Base-by-base conservation (phyloP, 2,797 vertebrate genomes). In the Chelon auratus region DNA sequence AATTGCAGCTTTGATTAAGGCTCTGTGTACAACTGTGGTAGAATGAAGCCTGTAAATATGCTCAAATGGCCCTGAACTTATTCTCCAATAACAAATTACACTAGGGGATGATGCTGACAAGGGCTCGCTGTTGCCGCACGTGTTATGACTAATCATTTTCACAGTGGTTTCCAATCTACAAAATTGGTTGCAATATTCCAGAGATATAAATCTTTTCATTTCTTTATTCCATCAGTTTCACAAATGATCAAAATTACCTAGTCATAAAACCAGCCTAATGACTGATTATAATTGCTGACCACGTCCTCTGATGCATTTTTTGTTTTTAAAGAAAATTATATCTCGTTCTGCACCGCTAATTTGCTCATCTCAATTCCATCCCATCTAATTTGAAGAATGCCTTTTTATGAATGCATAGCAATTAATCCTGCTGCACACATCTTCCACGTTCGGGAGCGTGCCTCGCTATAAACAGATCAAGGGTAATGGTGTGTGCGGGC, bases 331-430 rank as follows among this genome's bases (percentile, higher is more conserved):
- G 55, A 55, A 74, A 58, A 56, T 61, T 0, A 78, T 52, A 71
- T 68, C 52, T 57, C 72, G 42, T 30, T 77, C 54, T 68, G 65
- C 56, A 4, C 22, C 20, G 3, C 47, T 82, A 75, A 80, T 82
- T 78, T 75, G 30, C 71, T 80, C 22, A 71, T 82, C 84, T 80
- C 26, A 77, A 54, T 76, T 80, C 68, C 0, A 74, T 67, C 67
- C 56, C 56, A 76, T 65, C 43, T 59, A 57, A 80, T 85, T 62
- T 74, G 53, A 77, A 4, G 53, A 57, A 76, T 36, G 74, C 39
- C 30, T 64, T 80, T 81, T 81, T 45, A 62, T 55, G 43, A 84
- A 74, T 55, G 50, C 69, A 36, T 22, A 6, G 26, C 8, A 11
- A 77, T 78, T 77, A 69, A 84, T 72, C 52, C 58, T 37, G 42